phyloP scores from a whole-genome alignment of 2,888 invertebrate species.

The Fragum fragum region DNA sequence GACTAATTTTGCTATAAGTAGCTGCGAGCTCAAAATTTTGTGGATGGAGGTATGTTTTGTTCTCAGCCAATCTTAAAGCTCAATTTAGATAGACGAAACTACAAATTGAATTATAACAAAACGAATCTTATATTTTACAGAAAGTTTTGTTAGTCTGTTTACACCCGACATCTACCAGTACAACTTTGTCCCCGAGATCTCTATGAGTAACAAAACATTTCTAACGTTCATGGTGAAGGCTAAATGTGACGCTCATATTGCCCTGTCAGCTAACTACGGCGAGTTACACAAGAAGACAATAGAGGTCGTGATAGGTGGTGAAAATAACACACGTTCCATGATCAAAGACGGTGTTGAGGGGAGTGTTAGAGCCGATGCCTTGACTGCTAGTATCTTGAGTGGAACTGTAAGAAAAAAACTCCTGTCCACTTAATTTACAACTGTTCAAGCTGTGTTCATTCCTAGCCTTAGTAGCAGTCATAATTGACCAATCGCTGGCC shows the following conservation, averaged over 20 bases:
- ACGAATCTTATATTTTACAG: slow-evolving; percentile 75
- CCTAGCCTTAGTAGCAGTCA: too few relatives aligned
- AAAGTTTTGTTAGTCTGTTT: slow-evolving; percentile 84
- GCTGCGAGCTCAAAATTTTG: too few relatives aligned
- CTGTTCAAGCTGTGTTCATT: too few relatives aligned
- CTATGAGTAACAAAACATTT: slow-evolving; percentile 82
- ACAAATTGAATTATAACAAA: too few relatives aligned
- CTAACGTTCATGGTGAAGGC: slow-evolving; percentile 84
- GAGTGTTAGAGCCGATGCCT: slow-evolving; percentile 76
- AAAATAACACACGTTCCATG: slow-evolving; percentile 80
- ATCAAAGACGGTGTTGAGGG: slow-evolving; percentile 81
- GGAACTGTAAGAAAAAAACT: slow-evolving; percentile 66
- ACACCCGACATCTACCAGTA: slow-evolving; percentile 84
- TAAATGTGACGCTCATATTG: slow-evolving; percentile 82
- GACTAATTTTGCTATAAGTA: too few relatives aligned
- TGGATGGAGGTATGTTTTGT: too few relatives aligned
- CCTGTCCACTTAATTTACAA: too few relatives aligned
- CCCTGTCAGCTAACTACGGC: slow-evolving; percentile 84
- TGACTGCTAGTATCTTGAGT: slow-evolving; percentile 78
- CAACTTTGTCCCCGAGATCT: slow-evolving; percentile 84
- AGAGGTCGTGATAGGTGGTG: slow-evolving; percentile 83
- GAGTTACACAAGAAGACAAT: slow-evolving; percentile 83
- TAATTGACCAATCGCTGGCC: too few relatives aligned
- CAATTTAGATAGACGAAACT: too few relatives aligned
- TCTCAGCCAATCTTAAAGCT: too few relatives aligned